These are phyloP conservation scores for Cyclophora punctaria DNA, from an alignment of 2,888 invertebrate species.

Conservation along the genomic window DNA sequence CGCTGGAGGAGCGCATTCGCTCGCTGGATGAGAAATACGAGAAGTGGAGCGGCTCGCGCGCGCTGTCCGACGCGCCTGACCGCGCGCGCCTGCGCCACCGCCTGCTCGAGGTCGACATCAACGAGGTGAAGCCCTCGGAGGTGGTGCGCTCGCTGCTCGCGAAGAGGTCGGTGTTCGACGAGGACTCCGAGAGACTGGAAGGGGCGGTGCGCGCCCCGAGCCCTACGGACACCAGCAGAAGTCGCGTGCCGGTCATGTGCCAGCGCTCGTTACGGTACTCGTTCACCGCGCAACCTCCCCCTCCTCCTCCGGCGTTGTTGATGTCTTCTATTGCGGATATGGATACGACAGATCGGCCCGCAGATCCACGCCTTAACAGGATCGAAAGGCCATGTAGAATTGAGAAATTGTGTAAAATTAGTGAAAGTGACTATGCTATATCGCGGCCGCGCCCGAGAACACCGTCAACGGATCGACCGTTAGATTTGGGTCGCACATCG, in stretches of 20 bases:
- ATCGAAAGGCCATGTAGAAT: conserved; percentile 28
- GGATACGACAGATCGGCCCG: conserved; percentile 19
- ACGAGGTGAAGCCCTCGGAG: conserved; percentile 92
- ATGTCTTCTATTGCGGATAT: background rate
- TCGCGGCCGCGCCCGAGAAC: conserved; percentile 74
- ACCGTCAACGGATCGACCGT: conserved; percentile 39
- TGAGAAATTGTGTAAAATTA: conserved; percentile 32
- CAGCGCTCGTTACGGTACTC: conserved; percentile 81
- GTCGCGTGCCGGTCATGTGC: conserved; percentile 35
- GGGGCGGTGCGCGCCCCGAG: conserved; percentile 90
- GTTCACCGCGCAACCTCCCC: conserved; percentile 85
- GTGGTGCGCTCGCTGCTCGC: conserved; percentile 94
- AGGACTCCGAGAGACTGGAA: conserved; percentile 94
- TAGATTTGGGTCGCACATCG: conserved; percentile 33
- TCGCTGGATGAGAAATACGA: conserved; percentile 95
- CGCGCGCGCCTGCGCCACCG: conserved; percentile 80
- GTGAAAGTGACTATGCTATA: conserved; percentile 39
- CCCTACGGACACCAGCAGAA: conserved; percentile 45
- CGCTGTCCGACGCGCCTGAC: conserved; percentile 74
- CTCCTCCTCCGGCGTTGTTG: conserved; percentile 7
- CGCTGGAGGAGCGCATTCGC: conserved; percentile 91
- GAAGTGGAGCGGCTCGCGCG: conserved; percentile 84
- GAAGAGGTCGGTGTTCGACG: conserved; percentile 95
- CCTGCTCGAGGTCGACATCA: conserved; percentile 85
- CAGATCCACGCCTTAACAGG: conserved; percentile 36